Base-by-base conservation (phyloP, 2,888 invertebrate species). In the Patella caerulea region DNA sequence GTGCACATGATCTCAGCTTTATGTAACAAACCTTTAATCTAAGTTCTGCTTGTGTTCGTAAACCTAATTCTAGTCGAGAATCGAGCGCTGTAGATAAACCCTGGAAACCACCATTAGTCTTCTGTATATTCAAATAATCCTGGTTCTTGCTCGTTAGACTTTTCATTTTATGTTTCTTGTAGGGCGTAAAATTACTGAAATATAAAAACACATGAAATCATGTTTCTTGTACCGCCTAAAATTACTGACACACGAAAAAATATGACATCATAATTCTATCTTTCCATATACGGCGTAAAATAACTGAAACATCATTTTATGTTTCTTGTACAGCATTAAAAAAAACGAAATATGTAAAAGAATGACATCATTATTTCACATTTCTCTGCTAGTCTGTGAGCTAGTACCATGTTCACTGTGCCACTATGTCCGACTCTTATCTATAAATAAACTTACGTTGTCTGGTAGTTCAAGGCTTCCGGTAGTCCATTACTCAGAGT, bases 21-120 rank as follows among this genome's bases (percentile, higher is more conserved):
- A 45, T 45, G 9, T 45, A 45, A 53, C 79, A 74, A 74, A 89
- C 89, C 84, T 95, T 94, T 24, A 96, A 92, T 71, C 94, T 93
- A 29, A 96, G 94, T 91, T 97, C 97, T 19, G 96, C 94, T 76
- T 94, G 94, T 56, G 95, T 94, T 86, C 96, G 96, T 15, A 96
- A 94, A 0, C 96, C 96, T 83, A 94, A 94, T 88, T 97, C 96
- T 69, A 97, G 92, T 71, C 97, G 94, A 15, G 95, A 94, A 91
- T 96, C 96, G 90, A 95, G 93, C 3, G 96, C 95, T 83, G 94
- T 93, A 15, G 92, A 92, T 72, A 92, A 86, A 29, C 89, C 90
- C 53, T 88, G 89, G 19, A 83, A 82, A 19, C 81, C 78, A 53
- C 77, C 65, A 24, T 65, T 65, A 24, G 65, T 15, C 24, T 65